These are phyloP conservation scores for Platynereis dumerilii DNA, from an alignment of 2,888 invertebrate species.

Conservation along the genomic window DNA sequence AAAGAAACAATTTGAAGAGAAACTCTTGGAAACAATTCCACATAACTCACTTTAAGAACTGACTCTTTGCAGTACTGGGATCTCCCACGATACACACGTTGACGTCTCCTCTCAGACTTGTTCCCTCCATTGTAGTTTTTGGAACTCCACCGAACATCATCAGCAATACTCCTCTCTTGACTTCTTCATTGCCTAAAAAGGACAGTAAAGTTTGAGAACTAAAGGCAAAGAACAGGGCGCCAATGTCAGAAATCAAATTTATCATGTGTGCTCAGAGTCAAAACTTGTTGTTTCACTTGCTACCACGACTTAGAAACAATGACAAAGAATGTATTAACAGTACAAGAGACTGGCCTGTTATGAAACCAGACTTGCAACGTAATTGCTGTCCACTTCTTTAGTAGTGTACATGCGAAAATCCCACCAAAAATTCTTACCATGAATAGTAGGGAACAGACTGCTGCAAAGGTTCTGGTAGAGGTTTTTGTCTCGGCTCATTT, in stretches of 20 bases:
- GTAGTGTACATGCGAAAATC: too few species aligned
- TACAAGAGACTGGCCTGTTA: too few species aligned
- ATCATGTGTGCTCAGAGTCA: too few species aligned
- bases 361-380: too few species aligned
- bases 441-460: constrained; percentile 93
- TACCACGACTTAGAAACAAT: too few species aligned
- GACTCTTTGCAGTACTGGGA: constrained; percentile 98
- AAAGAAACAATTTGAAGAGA: too few species aligned
- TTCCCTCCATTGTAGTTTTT: constrained; percentile 90
- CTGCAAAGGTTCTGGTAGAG: constrained; percentile 88
- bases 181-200: constrained; percentile 81
- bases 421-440: constrained; percentile 67
- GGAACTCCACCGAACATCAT: constrained; percentile 98
- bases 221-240: too few species aligned
- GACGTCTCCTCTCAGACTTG: constrained; percentile 92
- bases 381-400: too few species aligned
- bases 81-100: constrained; percentile 99
- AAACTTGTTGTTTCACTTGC: too few species aligned
- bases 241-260: too few species aligned
- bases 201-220: constrained; percentile 7
- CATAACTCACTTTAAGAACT: constrained; percentile 94
- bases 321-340: too few species aligned
- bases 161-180: constrained; percentile 85
- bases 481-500: constrained; percentile 92
- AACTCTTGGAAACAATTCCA: too few species aligned